Evolutionary conservation across 2,797 vertebrate species (phyloP).

Genomic region (Heliangelus exortis): DNA sequence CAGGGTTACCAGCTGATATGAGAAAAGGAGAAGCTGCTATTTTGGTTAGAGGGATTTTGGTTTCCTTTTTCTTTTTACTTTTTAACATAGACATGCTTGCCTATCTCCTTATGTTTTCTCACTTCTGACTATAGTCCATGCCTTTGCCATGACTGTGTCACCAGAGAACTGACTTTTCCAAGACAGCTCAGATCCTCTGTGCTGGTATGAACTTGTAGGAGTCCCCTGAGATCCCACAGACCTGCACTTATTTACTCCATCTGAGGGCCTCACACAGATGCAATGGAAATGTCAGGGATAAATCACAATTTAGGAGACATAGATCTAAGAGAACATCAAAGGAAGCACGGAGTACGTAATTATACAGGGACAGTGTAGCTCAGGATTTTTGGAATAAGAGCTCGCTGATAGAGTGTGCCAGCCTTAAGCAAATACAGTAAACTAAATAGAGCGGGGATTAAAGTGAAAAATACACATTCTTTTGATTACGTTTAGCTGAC

Average conservation of each 20-base stretch:
- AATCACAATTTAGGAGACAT: not conserved
- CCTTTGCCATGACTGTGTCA: not conserved
- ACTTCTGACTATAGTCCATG: not conserved
- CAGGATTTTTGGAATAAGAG: not conserved
- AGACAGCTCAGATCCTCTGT: not conserved
- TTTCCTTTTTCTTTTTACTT: not conserved
- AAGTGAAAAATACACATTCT: constrained; percentile 7
- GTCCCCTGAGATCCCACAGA: not conserved
- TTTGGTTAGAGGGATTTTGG: not conserved
- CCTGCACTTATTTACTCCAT: not conserved
- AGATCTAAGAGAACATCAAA: not conserved
- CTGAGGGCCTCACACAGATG: not conserved
- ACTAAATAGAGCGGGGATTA: constrained; percentile 13
- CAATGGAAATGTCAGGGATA: not conserved
- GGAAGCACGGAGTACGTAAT: not conserved
- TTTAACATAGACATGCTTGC: not conserved
- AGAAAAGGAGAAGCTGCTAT: not conserved
- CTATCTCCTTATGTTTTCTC: not conserved
- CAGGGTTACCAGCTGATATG: not conserved
- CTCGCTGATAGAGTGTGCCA: constrained; percentile 6
- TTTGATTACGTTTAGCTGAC: constrained; percentile 1
- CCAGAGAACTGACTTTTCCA: not conserved
- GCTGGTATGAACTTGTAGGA: not conserved
- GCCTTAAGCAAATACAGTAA: constrained; percentile 33
- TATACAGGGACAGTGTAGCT: not conserved